These are phyloP conservation scores for Sthenelais limicola DNA, from an alignment of 2,888 invertebrate species.

Conservation along the genomic window DNA sequence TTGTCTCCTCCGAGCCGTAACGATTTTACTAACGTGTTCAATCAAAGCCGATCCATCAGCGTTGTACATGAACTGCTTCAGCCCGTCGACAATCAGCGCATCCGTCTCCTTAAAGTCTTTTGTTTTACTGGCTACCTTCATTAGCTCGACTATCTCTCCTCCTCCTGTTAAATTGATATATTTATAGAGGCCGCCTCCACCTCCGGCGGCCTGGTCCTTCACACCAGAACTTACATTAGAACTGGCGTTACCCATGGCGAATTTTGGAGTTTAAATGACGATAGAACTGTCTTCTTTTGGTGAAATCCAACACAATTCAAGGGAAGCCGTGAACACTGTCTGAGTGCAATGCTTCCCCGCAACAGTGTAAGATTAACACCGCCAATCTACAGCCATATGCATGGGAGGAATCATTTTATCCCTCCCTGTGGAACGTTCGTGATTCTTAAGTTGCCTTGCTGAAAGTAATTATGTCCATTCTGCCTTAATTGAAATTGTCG, in stretches of 20 bases:
- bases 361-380: no score
- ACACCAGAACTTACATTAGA: conserved; percentile 90
- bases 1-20: conserved; percentile 34
- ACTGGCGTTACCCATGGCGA: conserved; percentile 74
- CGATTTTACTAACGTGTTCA: conserved; percentile 45
- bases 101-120: conserved; percentile 74
- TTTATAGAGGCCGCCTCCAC: conserved; percentile 70
- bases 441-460: no score
- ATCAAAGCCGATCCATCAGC: conserved; percentile 77
- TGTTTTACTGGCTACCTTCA: conserved; percentile 60
- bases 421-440: no score
- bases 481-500: no score
- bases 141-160: conserved; percentile 73
- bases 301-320: no score
- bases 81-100: conserved; percentile 88
- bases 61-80: conserved; percentile 93
- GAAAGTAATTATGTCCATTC: no score
- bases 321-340: no score
- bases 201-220: conserved; percentile 86
- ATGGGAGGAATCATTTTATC: no score
- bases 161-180: conserved; percentile 84
- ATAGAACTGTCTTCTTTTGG: no score
- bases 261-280: no score
- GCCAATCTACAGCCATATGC: no score
- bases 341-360: no score